Conservation (phyloP, 1,140 invertebrate genomes). For the Bactericera cockerelli region DNA sequence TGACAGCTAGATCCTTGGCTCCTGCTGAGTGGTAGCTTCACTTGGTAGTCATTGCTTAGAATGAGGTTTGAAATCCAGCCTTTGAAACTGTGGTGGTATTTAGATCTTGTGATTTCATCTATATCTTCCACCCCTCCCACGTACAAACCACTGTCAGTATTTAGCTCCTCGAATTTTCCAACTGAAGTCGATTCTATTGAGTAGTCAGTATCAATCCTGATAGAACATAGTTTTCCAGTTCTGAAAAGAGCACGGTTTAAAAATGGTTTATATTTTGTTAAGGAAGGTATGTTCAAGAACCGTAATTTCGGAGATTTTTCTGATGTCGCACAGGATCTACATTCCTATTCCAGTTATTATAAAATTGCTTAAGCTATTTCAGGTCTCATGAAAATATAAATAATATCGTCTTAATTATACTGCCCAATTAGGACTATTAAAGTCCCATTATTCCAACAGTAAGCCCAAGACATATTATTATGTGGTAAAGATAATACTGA, state of each 20-base stretch:
- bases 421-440: no score
- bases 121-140: constrained; percentile 67
- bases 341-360: no score
- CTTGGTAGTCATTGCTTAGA: constrained; percentile 57
- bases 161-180: constrained; percentile 65
- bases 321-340: no score
- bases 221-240: constrained; percentile 64
- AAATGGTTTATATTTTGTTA: constrained; percentile 16
- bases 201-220: constrained; percentile 70
- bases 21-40: constrained; percentile 33
- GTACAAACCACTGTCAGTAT: constrained; percentile 68
- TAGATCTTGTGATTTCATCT: constrained; percentile 42
- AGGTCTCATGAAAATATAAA: no score
- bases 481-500: no score
- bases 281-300: no score
- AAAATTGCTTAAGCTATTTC: no score
- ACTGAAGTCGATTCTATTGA: constrained; percentile 60
- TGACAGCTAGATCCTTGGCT: constrained; percentile 38
- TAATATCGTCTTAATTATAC: no score
- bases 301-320: no score
- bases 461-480: no score
- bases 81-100: constrained; percentile 52
- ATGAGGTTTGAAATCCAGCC: constrained; percentile 68
- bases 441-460: no score
- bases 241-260: constrained; percentile 34